Percentiles rank a stretch among this genome's conserved stretches.
Conservation (phyloP, 1,140 invertebrate genomes). For the Caenorhabditis latens region DNA sequence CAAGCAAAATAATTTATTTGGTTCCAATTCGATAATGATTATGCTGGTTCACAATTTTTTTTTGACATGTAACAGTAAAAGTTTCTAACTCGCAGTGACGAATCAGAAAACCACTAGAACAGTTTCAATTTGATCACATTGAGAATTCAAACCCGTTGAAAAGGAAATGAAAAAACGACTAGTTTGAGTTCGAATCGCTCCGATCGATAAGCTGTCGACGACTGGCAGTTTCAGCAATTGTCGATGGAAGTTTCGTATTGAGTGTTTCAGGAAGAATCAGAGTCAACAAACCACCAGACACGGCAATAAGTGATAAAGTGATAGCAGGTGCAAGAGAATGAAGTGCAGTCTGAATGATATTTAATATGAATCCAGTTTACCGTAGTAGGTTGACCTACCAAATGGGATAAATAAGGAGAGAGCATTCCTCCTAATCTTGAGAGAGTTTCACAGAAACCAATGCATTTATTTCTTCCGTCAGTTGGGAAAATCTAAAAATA, state of each 20-base stretch:
- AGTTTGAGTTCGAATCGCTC: slow-evolving; percentile 45
- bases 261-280: slow-evolving; percentile 65
- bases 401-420: slow-evolving; percentile 56
- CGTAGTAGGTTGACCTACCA: slow-evolving; percentile 49
- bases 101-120: neutral
- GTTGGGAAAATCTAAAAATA: slow-evolving; percentile 56
- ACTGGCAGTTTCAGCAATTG: slow-evolving; percentile 54
- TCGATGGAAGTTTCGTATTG: slow-evolving; percentile 59
- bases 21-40: slow-evolving; percentile 2
- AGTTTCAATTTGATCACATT: slow-evolving; percentile 28
- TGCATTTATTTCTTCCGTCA: slow-evolving; percentile 56
- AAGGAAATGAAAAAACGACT: neutral
- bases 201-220: slow-evolving; percentile 34
- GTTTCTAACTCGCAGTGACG: neutral
- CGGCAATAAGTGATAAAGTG: slow-evolving; percentile 54
- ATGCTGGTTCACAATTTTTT: neutral
- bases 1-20: slow-evolving; percentile 28
- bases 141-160: slow-evolving; percentile 8
- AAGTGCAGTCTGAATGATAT: slow-evolving; percentile 61
- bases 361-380: neutral
- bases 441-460: slow-evolving; percentile 63
- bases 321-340: slow-evolving; percentile 54
- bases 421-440: slow-evolving; percentile 66
- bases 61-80: neutral
- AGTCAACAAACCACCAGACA: slow-evolving; percentile 57